Evolutionary conservation across 2,113 vertebrate species (phyloP), one percentile per base, ranked within the genome.

Genomic region (Alethe castanea): DNA sequence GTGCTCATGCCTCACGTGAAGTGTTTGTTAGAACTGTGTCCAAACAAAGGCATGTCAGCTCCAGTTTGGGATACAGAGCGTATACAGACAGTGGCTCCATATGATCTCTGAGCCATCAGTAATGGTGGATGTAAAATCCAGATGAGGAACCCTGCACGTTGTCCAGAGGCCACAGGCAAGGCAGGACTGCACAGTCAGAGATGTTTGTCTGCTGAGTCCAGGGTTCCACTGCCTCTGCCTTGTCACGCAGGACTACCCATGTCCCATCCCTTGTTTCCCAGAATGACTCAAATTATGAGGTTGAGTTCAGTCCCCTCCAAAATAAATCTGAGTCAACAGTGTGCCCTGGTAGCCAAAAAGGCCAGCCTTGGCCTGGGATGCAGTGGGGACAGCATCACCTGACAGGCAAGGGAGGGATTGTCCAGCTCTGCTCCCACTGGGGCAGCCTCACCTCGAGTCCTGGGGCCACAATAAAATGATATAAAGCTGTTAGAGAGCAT

Each of bases 101-200:
- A 8, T 2, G 3, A 24, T 50, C 53, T 45, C 0, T 48, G 45
- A 76, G 54, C 50, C 33, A 11, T 42, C 60, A 16, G 12, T 19
- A 56, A 69, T 7, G 29, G 5, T 13, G 23, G 36, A 24, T 74
- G 17, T 47, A 86, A 72, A 85, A 60, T 23, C 62, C 66, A 12
- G 35, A 16, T 2, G 3, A 81, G 36, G n/a, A 81, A 2, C 22
- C 20, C 52, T 53, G 17, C 3, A 11, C 0, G 0, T 29, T 79
- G 24, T 23, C 19, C 31, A 28, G 50, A 59, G 64, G 9, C 57
- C 1, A 1, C 19, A 40, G 66, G 52, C 80, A 66, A 48, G 47
- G 29, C 52, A 66, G 22, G 38, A 24, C 52, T 61, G n/a, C 18
- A 15, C 23, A 25, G 31, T 18, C 31, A 47, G 57, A 48, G 38